These are phyloP conservation scores for Microcebus griseorufus DNA, from an alignment of 2,113 vertebrate species.

Conservation along the genomic window DNA sequence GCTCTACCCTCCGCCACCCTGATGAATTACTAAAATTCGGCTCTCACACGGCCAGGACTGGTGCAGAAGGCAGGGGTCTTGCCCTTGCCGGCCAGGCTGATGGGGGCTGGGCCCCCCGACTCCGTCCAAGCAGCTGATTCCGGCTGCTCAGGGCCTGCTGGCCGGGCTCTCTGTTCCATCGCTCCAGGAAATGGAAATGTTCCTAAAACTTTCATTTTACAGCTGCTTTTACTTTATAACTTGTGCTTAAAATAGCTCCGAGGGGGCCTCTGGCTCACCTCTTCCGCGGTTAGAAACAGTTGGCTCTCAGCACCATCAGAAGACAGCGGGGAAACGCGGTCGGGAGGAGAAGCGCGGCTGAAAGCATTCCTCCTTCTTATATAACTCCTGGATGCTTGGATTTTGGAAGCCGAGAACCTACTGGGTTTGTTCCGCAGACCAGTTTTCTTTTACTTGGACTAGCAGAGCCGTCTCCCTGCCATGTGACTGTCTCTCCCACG, in stretches of 20 bases:
- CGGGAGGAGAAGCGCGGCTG: background rate
- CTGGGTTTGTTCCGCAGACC: background rate
- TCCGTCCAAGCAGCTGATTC: background rate
- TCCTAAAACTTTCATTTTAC: background rate
- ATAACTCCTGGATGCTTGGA: background rate
- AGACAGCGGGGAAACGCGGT: background rate
- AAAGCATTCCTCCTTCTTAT: background rate
- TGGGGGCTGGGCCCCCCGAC: background rate
- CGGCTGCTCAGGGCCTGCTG: background rate
- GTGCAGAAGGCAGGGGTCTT: background rate
- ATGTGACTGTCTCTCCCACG: no score
- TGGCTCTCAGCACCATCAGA: background rate
- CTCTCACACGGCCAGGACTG: background rate
- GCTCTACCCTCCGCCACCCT: background rate
- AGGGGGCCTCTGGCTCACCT: background rate
- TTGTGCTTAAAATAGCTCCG: slow-evolving; percentile 28
- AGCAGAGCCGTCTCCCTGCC: background rate
- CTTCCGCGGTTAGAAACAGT: background rate
- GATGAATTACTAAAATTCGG: background rate
- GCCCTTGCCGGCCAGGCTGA: background rate
- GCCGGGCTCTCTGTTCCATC: background rate
- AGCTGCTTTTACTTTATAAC: slow-evolving; percentile 58
- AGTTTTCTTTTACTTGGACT: background rate
- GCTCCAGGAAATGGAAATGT: slow-evolving; percentile 20
- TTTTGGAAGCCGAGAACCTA: background rate